These are phyloP conservation scores for Drosophila falleni DNA, from an alignment of 2,888 invertebrate species.

Conservation along the genomic window DNA sequence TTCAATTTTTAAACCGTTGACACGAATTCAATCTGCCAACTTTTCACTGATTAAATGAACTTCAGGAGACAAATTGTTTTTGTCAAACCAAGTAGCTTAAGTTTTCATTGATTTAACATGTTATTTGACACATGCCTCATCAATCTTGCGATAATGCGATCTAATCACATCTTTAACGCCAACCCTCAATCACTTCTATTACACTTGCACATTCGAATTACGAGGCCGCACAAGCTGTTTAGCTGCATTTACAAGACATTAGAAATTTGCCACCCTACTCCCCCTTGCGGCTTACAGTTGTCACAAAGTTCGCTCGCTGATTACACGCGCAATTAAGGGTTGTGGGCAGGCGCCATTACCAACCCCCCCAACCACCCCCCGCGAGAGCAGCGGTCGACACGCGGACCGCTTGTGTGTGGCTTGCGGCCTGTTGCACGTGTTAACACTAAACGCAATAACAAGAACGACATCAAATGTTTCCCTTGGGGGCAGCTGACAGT, in stretches of 20 bases:
- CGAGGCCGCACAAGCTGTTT: slow-evolving; percentile 60
- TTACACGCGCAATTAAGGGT: slow-evolving; percentile 78
- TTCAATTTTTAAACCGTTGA: neutral
- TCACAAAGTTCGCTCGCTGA: slow-evolving; percentile 46
- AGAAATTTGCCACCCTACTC: slow-evolving; percentile 35
- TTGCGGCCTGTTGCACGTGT: slow-evolving; percentile 77
- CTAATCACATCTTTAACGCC: slow-evolving; percentile 61
- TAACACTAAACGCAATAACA: slow-evolving; percentile 41
- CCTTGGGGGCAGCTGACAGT: slow-evolving; percentile 58
- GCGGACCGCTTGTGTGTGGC: slow-evolving; percentile 54
- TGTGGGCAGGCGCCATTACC: slow-evolving; percentile 53
- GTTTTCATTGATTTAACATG: slow-evolving; percentile 42
- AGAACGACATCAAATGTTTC: slow-evolving; percentile 56
- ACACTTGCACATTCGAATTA: slow-evolving; percentile 30
- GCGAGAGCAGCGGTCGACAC: slow-evolving; percentile 28
- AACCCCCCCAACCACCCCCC: slow-evolving; percentile 7
- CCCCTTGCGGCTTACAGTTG: slow-evolving; percentile 14
- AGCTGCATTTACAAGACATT: slow-evolving; percentile 68
- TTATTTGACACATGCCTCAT: slow-evolving; percentile 64
- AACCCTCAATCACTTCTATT: slow-evolving; percentile 21
- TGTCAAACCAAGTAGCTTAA: slow-evolving; percentile 19
- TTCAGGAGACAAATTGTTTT: slow-evolving; percentile 39
- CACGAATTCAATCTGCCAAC: neutral
- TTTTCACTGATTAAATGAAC: slow-evolving; percentile 3
- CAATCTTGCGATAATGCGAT: slow-evolving; percentile 65